Conservation (phyloP, 2,797 vertebrate genomes). For the Melanotaenia boesemani region DNA sequence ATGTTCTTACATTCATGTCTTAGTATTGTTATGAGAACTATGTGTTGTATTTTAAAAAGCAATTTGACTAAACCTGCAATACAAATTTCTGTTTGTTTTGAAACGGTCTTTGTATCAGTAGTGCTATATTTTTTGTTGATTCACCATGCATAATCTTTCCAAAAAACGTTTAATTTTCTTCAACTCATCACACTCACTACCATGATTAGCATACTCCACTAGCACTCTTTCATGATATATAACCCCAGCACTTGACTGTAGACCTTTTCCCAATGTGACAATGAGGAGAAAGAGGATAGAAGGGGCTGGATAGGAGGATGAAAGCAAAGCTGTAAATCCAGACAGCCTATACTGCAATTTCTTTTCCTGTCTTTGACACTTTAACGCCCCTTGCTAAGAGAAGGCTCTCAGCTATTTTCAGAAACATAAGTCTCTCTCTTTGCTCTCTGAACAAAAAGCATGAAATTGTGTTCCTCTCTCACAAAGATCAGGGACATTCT, state of each 20-base stretch:
- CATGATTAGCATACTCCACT: slow-evolving; percentile 50
- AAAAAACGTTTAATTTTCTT: slow-evolving; percentile 4
- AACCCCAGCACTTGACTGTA: slow-evolving; percentile 39
- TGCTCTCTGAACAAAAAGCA: slow-evolving; percentile 56
- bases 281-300: slow-evolving; percentile 24
- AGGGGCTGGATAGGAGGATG: slow-evolving; percentile 53
- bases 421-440: slow-evolving; percentile 63
- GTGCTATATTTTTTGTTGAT: neutral
- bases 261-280: slow-evolving; percentile 45
- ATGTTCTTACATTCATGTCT: neutral
- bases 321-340: slow-evolving; percentile 77
- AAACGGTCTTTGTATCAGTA: neutral
- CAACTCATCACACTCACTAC: slow-evolving; percentile 21
- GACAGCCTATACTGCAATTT: slow-evolving; percentile 50
- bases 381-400: slow-evolving; percentile 59
- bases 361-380: slow-evolving; percentile 56
- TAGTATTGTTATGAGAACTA: neutral
- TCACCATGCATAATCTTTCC: neutral
- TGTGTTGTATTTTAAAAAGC: too few species aligned
- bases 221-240: slow-evolving; percentile 46
- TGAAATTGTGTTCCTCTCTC: slow-evolving; percentile 63
- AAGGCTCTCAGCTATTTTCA: slow-evolving; percentile 71
- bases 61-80: too few species aligned
- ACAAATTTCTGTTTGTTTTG: slow-evolving; percentile 1
- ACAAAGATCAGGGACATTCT: slow-evolving; percentile 58